Evolutionary conservation across 2,113 vertebrate genomes (phyloP).

Genomic region (Smithornis capensis): DNA sequence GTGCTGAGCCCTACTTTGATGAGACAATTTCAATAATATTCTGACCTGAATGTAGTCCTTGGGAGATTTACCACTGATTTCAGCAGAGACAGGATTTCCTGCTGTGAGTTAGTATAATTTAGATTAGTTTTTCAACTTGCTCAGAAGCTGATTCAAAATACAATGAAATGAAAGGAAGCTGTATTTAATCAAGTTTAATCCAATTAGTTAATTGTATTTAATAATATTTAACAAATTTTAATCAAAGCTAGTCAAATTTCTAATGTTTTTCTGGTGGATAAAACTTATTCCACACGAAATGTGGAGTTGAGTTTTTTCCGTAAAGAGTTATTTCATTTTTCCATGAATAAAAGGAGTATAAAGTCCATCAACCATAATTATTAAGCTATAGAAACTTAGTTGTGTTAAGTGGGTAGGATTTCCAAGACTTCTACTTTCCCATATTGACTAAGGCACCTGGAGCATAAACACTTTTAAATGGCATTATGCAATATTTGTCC

Average conservation of each 20-base stretch:
- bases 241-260: not conserved
- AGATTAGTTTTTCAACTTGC: not conserved
- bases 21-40: not conserved
- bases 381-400: not conserved
- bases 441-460: not conserved
- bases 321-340: not conserved
- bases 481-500: not conserved
- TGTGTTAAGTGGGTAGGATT: not conserved
- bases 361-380: not conserved
- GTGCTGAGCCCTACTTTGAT: not conserved
- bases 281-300: not conserved
- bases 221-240: not conserved
- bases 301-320: fast-evolving
- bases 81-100: not conserved
- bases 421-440: not conserved
- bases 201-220: not conserved
- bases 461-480: not conserved
- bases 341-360: not conserved
- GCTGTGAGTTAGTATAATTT: not conserved
- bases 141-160: not conserved
- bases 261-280: not conserved
- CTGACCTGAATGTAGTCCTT: not conserved
- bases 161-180: not conserved
- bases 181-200: not conserved
- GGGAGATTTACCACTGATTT: not conserved